phyloP scores from a whole-genome alignment of 2,113 vertebrate species.

The Lagopus leucura region DNA sequence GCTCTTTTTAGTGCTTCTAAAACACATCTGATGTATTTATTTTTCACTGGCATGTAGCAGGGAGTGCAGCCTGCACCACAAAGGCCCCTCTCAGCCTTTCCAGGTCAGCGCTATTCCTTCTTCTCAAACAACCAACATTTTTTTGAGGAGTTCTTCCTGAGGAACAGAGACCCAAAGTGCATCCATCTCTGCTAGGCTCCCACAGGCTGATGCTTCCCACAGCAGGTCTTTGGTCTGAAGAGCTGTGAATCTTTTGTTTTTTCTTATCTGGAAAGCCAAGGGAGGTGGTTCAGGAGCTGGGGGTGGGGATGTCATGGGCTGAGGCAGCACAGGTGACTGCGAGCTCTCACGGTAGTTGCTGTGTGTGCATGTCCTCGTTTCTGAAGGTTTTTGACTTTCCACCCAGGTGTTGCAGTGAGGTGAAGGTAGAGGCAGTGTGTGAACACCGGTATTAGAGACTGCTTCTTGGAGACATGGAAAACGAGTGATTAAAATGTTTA shows the following conservation, averaged over 20 bases:
- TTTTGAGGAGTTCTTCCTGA: background rate
- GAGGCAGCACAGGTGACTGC: background rate
- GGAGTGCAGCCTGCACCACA: fast-evolving
- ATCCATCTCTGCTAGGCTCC: background rate
- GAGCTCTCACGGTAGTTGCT: background rate
- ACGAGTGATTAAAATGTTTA: background rate
- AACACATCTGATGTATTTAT: background rate
- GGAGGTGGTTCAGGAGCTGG: background rate
- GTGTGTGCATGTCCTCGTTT: background rate
- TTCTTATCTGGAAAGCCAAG: background rate
- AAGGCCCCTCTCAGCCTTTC: background rate
- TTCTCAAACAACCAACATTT: background rate
- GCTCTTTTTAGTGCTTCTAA: background rate
- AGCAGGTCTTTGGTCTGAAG: background rate
- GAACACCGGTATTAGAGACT: background rate
- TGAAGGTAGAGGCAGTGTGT: background rate
- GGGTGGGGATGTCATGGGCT: background rate
- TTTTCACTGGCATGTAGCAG: background rate
- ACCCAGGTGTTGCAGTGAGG: background rate
- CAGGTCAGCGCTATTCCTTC: background rate
- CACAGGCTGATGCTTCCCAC: background rate
- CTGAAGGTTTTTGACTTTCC: background rate
- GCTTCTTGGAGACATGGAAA: background rate
- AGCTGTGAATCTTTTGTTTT: background rate
- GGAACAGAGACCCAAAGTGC: background rate